A percentile compares a stretch with the other conserved stretches of the same genome.
These are phyloP conservation scores for Heliconius nattereri DNA, from an alignment of 1,140 invertebrate genomes.

Conservation along the genomic window DNA sequence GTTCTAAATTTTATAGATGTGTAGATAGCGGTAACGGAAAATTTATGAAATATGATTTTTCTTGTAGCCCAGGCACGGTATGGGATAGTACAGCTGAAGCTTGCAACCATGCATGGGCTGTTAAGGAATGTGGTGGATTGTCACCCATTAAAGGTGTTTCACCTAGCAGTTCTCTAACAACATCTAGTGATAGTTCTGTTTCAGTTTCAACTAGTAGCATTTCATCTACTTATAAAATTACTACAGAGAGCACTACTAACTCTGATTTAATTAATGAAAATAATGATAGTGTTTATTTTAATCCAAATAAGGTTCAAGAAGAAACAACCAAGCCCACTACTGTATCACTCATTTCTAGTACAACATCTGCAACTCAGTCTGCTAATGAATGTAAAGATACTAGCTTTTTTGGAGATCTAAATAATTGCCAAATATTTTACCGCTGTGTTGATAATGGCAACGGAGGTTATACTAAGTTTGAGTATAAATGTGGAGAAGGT, in stretches of 20 bases:
- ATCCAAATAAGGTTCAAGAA: constrained; percentile 33
- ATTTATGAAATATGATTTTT: constrained; percentile 83
- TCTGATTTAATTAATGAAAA: constrained; percentile 17
- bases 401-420: constrained; percentile 80
- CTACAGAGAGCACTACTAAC: constrained; percentile 26
- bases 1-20: constrained; percentile 86
- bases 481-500: constrained; percentile 84
- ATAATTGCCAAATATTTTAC: constrained; percentile 84
- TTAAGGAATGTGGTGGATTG: constrained; percentile 69
- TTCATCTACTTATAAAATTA: background rate
- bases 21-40: constrained; percentile 83
- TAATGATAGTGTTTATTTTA: constrained; percentile 37
- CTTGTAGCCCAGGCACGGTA: constrained; percentile 85
- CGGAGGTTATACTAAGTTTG: constrained; percentile 82
- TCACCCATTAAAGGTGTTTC: background rate
- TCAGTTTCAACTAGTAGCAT: background rate
- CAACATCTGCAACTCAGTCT: constrained; percentile 21
- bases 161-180: constrained; percentile 26
- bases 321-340: constrained; percentile 24
- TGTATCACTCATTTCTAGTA: constrained; percentile 36
- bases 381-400: constrained; percentile 48
- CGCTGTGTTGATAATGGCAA: constrained; percentile 84
- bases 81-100: constrained; percentile 83
- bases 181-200: constrained; percentile 24
- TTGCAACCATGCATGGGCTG: constrained; percentile 84